Percentiles rank a stretch among this genome's conserved stretches.
Evolutionary conservation across 2,888 invertebrate species (phyloP).

Genomic region (Melieria crassipennis): DNA sequence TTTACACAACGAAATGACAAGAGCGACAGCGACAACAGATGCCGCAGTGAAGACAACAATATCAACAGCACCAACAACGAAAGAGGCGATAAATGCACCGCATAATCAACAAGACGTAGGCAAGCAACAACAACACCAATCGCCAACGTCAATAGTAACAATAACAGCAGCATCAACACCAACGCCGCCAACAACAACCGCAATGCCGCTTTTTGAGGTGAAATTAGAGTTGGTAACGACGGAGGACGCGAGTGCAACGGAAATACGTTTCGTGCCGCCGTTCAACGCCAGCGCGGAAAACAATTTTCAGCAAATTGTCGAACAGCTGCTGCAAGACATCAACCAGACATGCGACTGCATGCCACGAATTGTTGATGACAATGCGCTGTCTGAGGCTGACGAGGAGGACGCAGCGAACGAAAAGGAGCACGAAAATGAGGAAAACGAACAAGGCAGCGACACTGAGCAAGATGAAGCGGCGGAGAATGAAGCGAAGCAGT

Average conservation of each 20-base stretch:
- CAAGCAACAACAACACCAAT: conserved; percentile 37
- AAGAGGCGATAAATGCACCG: not conserved
- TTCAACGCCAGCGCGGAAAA: conserved; percentile 73
- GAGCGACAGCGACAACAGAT: conserved; percentile 39
- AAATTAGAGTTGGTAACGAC: conserved; percentile 71
- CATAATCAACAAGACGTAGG: not conserved
- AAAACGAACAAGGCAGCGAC: not conserved
- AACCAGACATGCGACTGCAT: conserved; percentile 80
- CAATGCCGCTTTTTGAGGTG: conserved; percentile 79
- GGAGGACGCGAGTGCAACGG: conserved; percentile 62
- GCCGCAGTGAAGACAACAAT: conserved; percentile 35
- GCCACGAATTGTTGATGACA: conserved; percentile 71
- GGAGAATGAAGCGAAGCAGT: conserved; percentile 7
- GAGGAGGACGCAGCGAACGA: conserved; percentile 23
- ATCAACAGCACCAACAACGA: conserved; percentile 34
- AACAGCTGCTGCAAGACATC: conserved; percentile 80
- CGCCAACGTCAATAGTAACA: conserved; percentile 9
- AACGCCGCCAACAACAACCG: conserved; percentile 22
- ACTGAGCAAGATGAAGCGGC: conserved; percentile 20
- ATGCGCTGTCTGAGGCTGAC: conserved; percentile 55
- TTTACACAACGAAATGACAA: conserved; percentile 62
- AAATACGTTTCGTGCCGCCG: conserved; percentile 79
- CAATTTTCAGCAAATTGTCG: conserved; percentile 77
- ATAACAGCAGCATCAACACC: conserved; percentile 23
- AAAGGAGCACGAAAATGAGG: conserved; percentile 9